Evolutionary conservation across 1,140 invertebrate species (phyloP).

Genomic region (Oreohelix idahoensis): DNA sequence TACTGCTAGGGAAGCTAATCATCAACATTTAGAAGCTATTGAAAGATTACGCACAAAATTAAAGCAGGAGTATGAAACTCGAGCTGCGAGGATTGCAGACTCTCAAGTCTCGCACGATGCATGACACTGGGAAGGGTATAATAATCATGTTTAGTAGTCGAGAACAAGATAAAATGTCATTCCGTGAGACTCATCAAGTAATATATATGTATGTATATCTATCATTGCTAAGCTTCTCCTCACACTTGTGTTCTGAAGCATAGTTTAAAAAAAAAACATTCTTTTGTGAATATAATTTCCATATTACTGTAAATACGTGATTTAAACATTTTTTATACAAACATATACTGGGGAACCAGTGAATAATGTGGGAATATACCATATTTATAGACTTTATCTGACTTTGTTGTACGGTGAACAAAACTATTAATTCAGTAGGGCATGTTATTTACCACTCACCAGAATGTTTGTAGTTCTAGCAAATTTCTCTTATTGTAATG

Average conservation of each 20-base stretch:
- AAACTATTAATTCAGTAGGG: neutral
- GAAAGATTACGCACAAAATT: conserved; percentile 58
- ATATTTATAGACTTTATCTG: too few species aligned
- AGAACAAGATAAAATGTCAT: too few species aligned
- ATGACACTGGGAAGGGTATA: conserved; percentile 29
- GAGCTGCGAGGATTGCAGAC: conserved; percentile 30
- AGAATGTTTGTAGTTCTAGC: neutral
- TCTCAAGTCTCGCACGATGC: conserved; percentile 41
- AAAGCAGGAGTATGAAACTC: conserved; percentile 43
- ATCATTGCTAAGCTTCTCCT: conserved; percentile 4
- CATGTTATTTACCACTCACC: neutral
- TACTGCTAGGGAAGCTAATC: conserved; percentile 44
- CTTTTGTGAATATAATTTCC: too few species aligned
- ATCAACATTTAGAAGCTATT: conserved; percentile 56
- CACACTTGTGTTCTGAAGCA: neutral
- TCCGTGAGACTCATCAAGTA: too few species aligned
- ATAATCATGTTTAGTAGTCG: conserved; percentile 34
- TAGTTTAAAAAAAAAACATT: neutral
- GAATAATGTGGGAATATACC: too few species aligned
- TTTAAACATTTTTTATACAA: too few species aligned
- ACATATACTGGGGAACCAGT: too few species aligned
- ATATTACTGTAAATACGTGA: too few species aligned
- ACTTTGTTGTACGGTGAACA: neutral
- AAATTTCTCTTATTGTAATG: neutral
- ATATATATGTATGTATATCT: too few species aligned